Evolutionary conservation across 1,140 invertebrate species (phyloP).

Genomic region (Drosophila trapezifrons): DNA sequence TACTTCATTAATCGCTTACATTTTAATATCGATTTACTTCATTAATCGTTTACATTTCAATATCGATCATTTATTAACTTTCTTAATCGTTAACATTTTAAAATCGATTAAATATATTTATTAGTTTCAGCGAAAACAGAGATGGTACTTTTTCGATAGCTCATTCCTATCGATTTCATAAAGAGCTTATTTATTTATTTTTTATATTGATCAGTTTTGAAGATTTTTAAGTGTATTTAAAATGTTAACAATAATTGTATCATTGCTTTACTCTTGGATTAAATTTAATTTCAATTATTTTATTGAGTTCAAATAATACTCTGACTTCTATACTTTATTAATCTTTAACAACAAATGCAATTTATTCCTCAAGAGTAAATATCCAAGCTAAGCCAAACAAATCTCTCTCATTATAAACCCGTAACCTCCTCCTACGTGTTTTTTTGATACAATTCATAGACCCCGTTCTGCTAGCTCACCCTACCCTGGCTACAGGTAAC

Average conservation of each 20-base stretch:
- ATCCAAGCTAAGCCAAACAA: not conserved
- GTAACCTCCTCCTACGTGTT: slow-evolving; percentile 2
- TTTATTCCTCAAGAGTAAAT: not conserved
- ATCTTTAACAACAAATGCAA: not conserved
- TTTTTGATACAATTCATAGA: not conserved
- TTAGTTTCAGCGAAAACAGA: not conserved
- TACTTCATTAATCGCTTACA: too few relatives aligned
- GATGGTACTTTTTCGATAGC: not conserved
- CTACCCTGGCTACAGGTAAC: slow-evolving; percentile 19
- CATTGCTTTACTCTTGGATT: too few relatives aligned
- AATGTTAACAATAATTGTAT: too few relatives aligned
- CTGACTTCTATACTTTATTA: not conserved
- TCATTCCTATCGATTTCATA: not conserved
- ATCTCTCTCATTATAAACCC: slow-evolving; percentile 2
- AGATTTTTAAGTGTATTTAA: too few relatives aligned
- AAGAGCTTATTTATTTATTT: too few relatives aligned
- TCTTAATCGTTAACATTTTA: too few relatives aligned
- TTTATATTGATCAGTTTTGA: too few relatives aligned
- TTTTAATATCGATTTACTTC: too few relatives aligned
- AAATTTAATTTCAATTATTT: too few relatives aligned
- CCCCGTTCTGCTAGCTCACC: not conserved
- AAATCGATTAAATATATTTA: not conserved
- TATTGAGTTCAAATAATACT: too few relatives aligned
- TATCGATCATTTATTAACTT: too few relatives aligned
- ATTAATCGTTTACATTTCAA: too few relatives aligned